Evolutionary conservation across 2,113 vertebrate genomes (phyloP).

Genomic region (Aegithalos caudatus): DNA sequence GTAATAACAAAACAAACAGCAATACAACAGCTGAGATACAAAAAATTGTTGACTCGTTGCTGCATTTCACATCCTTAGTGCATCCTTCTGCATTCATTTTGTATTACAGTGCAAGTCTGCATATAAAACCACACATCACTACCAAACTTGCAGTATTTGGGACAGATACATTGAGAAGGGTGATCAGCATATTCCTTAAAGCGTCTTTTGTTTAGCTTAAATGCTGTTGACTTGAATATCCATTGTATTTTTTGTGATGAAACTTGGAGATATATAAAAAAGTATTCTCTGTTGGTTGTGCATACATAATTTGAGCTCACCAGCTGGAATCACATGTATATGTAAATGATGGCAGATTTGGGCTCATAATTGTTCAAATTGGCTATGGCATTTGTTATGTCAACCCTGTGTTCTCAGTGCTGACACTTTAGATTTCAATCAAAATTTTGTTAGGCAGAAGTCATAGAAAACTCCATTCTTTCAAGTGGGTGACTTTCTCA

Average conservation of each 20-base stretch:
- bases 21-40: neutral
- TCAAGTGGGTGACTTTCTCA: neutral
- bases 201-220: neutral
- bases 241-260: constrained; percentile 17
- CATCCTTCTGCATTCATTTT: neutral
- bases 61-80: neutral
- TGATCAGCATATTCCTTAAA: neutral
- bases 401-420: constrained; percentile 55
- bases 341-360: constrained; percentile 48
- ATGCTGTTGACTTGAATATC: constrained; percentile 7
- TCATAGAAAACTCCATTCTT: constrained; percentile 8
- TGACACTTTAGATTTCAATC: constrained; percentile 54
- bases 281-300: constrained; percentile 28
- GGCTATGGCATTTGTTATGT: constrained; percentile 58
- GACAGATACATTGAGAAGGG: neutral
- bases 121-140: neutral
- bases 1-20: neutral
- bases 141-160: neutral
- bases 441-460: constrained; percentile 37
- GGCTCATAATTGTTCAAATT: constrained; percentile 50
- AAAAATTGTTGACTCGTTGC: neutral
- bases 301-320: constrained; percentile 38
- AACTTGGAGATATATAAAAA: constrained; percentile 7
- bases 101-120: neutral
- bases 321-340: constrained; percentile 55